phyloP scores from a whole-genome alignment of 2,888 invertebrate species.

The Meghimatium bilineatum region DNA sequence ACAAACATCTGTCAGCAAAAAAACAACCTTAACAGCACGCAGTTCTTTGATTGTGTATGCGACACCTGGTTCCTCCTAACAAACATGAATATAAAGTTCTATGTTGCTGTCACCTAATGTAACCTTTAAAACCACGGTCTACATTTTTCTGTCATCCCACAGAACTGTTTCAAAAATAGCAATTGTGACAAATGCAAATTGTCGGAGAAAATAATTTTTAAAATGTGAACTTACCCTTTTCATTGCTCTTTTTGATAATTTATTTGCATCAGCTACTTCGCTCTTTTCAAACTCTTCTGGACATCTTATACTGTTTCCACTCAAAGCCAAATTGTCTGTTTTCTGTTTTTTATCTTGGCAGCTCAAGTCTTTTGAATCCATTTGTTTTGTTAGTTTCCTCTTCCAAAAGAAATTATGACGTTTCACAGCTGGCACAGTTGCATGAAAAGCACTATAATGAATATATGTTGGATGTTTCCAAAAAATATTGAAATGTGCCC shows the following conservation, averaged over 20 bases:
- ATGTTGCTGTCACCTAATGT: too few relatives aligned
- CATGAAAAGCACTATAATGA: not conserved
- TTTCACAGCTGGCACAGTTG: not conserved
- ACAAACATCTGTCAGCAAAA: too few relatives aligned
- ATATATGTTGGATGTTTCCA: not conserved
- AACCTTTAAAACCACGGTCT: too few relatives aligned
- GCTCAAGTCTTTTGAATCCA: not conserved
- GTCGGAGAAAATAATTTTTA: too few relatives aligned
- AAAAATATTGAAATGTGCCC: not conserved
- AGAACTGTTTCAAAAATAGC: too few relatives aligned
- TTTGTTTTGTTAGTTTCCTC: not conserved
- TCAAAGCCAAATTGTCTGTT: not conserved
- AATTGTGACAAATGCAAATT: too few relatives aligned
- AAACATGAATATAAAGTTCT: too few relatives aligned
- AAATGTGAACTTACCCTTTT: constrained; percentile 16
- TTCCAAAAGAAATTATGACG: not conserved
- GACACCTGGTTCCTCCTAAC: too few relatives aligned
- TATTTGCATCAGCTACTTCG: not conserved
- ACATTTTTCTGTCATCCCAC: too few relatives aligned
- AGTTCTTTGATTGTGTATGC: too few relatives aligned
- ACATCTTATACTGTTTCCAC: not conserved
- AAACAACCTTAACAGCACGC: too few relatives aligned
- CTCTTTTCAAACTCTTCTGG: not conserved
- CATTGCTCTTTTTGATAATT: constrained; percentile 22
- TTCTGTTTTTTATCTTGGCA: not conserved